phyloP scores from a whole-genome alignment of 2,797 vertebrate species.

The Nyctalus aviator region DNA sequence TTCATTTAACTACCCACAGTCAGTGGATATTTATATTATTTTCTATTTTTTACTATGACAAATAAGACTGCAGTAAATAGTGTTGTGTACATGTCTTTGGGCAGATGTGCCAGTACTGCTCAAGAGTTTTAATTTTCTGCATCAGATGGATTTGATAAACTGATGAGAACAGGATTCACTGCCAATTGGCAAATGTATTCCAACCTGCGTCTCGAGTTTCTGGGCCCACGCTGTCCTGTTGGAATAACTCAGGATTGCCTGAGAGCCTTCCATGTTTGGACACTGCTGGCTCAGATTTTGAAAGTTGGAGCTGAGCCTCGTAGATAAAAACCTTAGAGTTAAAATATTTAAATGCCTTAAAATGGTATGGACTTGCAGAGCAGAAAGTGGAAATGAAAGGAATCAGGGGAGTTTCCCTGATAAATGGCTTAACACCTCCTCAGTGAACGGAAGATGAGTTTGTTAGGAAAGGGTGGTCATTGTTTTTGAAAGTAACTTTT shows the following conservation, averaged over 20 bases:
- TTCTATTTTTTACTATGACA: constrained; percentile 2
- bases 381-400: constrained; percentile 19
- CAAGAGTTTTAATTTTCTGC: constrained; percentile 13
- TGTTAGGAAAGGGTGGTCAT: background rate
- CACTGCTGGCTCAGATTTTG: constrained; percentile 30
- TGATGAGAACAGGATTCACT: background rate
- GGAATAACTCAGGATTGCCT: constrained; percentile 6
- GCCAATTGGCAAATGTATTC: constrained; percentile 27
- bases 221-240: background rate
- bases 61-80: background rate
- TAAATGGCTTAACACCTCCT: background rate
- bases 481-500: constrained; percentile 15
- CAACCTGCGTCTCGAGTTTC: background rate
- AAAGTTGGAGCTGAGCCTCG: background rate
- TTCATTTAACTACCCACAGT: background rate
- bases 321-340: constrained; percentile 35
- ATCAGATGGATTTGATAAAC: constrained; percentile 21
- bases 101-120: background rate
- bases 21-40: constrained; percentile 15
- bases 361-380: background rate
- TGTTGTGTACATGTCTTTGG: background rate
- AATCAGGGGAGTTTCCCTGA: constrained; percentile 44
- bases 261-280: background rate
- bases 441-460: background rate
- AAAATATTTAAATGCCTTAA: constrained; percentile 42